Conservation (phyloP, 2,888 invertebrate species). For the Caenorhabditis japonica region DNA sequence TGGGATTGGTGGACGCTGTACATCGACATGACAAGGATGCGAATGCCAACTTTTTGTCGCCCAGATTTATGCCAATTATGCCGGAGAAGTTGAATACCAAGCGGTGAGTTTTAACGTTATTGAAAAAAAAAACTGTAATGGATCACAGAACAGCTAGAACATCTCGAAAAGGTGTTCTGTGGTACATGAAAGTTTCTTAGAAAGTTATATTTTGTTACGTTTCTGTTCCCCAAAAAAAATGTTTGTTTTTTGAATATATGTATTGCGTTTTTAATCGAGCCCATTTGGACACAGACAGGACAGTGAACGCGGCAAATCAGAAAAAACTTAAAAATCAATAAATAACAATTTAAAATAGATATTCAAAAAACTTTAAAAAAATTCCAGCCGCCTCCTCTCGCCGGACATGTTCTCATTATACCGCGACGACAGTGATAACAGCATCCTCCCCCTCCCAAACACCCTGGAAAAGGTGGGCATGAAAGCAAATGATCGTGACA, state of each 20-base stretch:
- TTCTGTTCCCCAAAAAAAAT: too few species aligned
- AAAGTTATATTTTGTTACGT: too few species aligned
- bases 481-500: conserved; percentile 48
- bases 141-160: too few species aligned
- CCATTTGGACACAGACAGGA: too few species aligned
- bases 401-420: conserved; percentile 67
- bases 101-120: conserved; percentile 18
- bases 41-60: conserved; percentile 66
- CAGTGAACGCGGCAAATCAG: too few species aligned
- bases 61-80: conserved; percentile 65
- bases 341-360: too few species aligned
- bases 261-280: too few species aligned
- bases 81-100: conserved; percentile 55
- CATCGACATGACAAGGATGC: conserved; percentile 56
- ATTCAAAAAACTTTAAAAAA: too few species aligned
- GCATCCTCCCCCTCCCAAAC: conserved; percentile 61
- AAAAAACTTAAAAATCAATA: too few species aligned
- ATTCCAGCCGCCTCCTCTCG: conserved; percentile 62
- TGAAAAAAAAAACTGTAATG: neutral
- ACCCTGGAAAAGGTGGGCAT: conserved; percentile 63
- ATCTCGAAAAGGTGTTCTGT: too few species aligned
- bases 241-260: neutral
- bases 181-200: too few species aligned
- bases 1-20: conserved; percentile 61
- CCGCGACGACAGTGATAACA: conserved; percentile 61